Conservation (phyloP, 2,113 vertebrate species). For the Oxygymnocypris stewartii region DNA sequence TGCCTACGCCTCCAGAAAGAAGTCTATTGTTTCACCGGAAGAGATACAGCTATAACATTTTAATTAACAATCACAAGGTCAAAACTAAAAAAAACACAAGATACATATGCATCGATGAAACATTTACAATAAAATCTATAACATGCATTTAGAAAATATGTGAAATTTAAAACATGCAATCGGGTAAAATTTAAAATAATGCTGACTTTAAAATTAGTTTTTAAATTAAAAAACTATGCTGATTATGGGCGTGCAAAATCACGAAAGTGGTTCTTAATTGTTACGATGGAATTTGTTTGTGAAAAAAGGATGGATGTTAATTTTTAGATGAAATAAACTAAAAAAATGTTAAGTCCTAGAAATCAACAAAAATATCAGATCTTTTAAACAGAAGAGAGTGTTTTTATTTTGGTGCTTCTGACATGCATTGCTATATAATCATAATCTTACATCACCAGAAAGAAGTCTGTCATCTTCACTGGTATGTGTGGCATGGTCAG, state of each 20-base stretch:
- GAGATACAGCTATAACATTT: no score
- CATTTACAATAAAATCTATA: no score
- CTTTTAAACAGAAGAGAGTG: background rate
- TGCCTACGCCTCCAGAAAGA: no score
- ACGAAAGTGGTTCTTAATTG: background rate
- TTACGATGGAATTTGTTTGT: background rate
- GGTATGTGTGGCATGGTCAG: no score
- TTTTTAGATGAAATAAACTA: background rate
- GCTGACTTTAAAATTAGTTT: no score
- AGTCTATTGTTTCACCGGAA: no score
- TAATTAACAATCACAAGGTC: no score
- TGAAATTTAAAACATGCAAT: background rate
- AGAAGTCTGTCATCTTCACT: no score
- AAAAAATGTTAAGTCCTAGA: background rate
- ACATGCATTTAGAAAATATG: no score
- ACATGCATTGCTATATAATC: background rate
- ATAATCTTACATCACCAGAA: no score
- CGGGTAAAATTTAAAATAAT: background rate
- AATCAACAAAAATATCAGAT: background rate
- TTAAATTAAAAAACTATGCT: background rate
- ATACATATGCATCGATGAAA: no score
- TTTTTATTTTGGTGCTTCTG: background rate
- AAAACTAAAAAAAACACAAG: no score
- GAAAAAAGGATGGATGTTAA: background rate
- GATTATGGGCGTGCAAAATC: background rate